Base-by-base conservation (phyloP, 2,113 vertebrate genomes). In the Camelus dromedarius region DNA sequence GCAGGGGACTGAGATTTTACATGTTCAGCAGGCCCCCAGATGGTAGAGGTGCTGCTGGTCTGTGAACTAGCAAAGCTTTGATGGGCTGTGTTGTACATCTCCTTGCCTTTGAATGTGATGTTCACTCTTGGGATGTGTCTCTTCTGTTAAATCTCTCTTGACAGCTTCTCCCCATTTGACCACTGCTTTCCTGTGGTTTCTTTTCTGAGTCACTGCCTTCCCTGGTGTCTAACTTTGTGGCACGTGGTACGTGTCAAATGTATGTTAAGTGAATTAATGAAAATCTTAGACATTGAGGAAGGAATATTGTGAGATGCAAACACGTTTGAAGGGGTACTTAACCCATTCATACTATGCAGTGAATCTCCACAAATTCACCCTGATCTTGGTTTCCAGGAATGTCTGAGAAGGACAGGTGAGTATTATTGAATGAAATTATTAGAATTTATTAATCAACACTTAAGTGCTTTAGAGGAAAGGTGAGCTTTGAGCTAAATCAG, bases 251-350 rank as follows among this genome's bases (percentile, higher is more conserved):
- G 7, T 75, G n/a, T 81, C n/a, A 91, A 30, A 66, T 81, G 76
- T 87, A 80, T 82, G 67, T 92, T 92, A 48, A 89, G 19, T 80
- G 30, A 70, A 48, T 52, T n/a, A 62, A 0, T 76, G 42, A 88
- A 66, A 58, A 75, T 62, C 22, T 60, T 75, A 62, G 48, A 58
- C 24, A 38, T 30, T 69, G 62, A 73, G 28, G 24, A 83, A 95
- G 73, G 58, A 83, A 46, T 96, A 69, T 82, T 13, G 35, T 90
- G 76, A 93, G 66, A 28, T 52, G 58, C 73, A 80, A 35, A 82
- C 79, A 91, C 30, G 28, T 52, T 91, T 69, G 58, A 85, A 72
- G 42, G 30, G 5, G 2, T 22, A 28, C 19, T 72, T 82, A 82
- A 50, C 12, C 14, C 5, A 46, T 32, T 67, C 9, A 6, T 58